These are phyloP conservation scores for Capitulum mitella DNA, from an alignment of 2,888 invertebrate species.

Conservation along the genomic window DNA sequence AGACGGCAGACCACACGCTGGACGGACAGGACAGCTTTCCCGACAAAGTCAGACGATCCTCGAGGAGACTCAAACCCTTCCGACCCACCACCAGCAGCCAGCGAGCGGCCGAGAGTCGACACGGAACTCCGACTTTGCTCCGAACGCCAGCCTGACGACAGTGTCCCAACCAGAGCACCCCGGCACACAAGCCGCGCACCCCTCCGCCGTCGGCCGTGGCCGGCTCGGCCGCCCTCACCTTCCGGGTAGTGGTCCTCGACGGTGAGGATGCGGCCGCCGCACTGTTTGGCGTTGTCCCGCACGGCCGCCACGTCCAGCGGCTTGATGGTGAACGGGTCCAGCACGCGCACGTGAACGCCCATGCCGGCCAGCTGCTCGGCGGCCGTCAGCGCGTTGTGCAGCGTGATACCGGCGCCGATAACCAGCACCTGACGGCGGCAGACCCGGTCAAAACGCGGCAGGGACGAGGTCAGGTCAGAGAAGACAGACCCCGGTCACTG, in stretches of 20 bases:
- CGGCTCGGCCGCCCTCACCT: slow-evolving; percentile 48
- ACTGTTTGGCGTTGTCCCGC: slow-evolving; percentile 64
- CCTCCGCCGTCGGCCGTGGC: no score
- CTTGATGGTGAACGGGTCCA: slow-evolving; percentile 95
- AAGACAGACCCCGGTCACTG: neutral
- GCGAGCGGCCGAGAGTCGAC: no score
- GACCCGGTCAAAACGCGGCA: neutral
- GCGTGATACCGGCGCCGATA: slow-evolving; percentile 88
- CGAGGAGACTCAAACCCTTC: no score
- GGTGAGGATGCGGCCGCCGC: slow-evolving; percentile 74
- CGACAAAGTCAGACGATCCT: no score
- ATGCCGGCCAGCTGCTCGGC: slow-evolving; percentile 61
- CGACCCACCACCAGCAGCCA: no score
- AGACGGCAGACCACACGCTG: no score
- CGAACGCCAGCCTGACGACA: no score
- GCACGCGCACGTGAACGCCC: slow-evolving; percentile 63
- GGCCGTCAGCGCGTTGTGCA: slow-evolving; percentile 82
- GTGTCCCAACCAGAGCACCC: no score
- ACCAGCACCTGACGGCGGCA: slow-evolving; percentile 67
- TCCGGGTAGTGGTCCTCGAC: slow-evolving; percentile 97
- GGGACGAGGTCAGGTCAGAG: no score
- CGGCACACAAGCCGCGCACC: no score
- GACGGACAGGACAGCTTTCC: no score
- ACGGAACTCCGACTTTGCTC: no score
- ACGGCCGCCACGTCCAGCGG: slow-evolving; percentile 79